Evolutionary conservation across 2,113 vertebrate species (phyloP), one percentile per base, ranked within the genome.

Genomic region (Polypterus bichir): DNA sequence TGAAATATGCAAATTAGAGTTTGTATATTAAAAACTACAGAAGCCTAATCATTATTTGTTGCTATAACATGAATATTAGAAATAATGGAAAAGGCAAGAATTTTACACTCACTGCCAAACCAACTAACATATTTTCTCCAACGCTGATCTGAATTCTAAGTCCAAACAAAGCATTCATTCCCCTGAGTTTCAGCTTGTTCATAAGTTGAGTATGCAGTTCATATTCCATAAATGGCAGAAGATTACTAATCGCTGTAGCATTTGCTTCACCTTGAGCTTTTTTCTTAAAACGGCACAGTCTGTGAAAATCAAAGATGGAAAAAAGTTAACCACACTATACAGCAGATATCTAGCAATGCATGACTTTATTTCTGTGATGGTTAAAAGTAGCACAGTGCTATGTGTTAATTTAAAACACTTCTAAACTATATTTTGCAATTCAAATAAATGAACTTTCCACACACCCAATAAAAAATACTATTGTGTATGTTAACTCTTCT

Each of bases 171-270:
- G 93, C 91, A 1, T 98, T 99, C 96, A 99, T 99, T 70, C 87
- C 90, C 45, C 89, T 91, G 62, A 99, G 82, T 66, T 99, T 99
- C 49, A 99, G 82, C 49, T 99, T 99, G 79, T 97, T 99, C 93
- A 99, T 94, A 65, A 99, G 83, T 61, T 99, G 96, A 0, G 94
- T 99, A 78, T 99, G 96, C 6, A 99, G 84, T 76, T 99, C 96
- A 7, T 99, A 99, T 65, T 99, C 96, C 89, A 99, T 94, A 72
- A 99, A 99, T 3, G 96, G 96, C 68, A 98, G 65, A 61, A 97
- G 83, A 77, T 94, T 98, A 68, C 95, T 97, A 74, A 99, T 94
- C 44, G 86, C 79, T 0, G 92, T 97, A 0, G 96, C 96, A 1
- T 99, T 99, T 47, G 89, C 93, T 78, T 99, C 96, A 4, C 95